phyloP scores from a whole-genome alignment of 23 tunicate genomes.

The Botrylloides violaceus region DNA sequence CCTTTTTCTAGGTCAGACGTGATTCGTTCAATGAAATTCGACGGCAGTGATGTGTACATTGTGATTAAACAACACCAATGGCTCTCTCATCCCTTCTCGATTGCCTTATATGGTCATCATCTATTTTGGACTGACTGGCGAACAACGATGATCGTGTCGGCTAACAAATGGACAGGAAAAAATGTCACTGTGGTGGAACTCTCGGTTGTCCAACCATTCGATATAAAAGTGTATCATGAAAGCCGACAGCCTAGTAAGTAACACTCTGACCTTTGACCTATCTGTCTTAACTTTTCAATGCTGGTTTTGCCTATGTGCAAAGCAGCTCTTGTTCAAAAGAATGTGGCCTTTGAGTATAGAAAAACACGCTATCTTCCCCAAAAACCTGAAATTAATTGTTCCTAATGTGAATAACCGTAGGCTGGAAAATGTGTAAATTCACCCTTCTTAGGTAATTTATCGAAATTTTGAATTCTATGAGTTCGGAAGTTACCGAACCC shows the following conservation, averaged over 20 bases:
- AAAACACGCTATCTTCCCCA: not conserved
- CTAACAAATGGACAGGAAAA: constrained; percentile 62
- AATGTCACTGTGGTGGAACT: constrained; percentile 42
- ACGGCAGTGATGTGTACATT: constrained; percentile 25
- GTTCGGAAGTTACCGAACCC: too few relatives aligned
- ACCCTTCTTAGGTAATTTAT: too few relatives aligned
- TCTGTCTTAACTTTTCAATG: too few relatives aligned
- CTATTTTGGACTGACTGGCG: constrained; percentile 88
- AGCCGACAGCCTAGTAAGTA: constrained; percentile 44
- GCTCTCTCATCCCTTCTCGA: constrained; percentile 66
- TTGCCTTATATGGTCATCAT: constrained; percentile 46
- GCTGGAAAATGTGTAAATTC: too few relatives aligned
- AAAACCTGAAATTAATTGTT: not conserved
- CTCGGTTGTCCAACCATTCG: constrained; percentile 30
- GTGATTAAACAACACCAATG: constrained; percentile 39
- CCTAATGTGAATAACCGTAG: too few relatives aligned
- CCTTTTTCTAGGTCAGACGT: constrained; percentile 24
- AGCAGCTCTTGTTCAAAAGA: too few relatives aligned
- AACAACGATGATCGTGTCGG: constrained; percentile 62
- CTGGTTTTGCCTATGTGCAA: too few relatives aligned
- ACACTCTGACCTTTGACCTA: too few relatives aligned
- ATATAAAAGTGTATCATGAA: constrained; percentile 67
- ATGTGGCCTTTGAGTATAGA: not conserved
- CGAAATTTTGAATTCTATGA: too few relatives aligned
- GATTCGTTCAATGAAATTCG: constrained; percentile 45